Evolutionary conservation across 2,797 vertebrate species (phyloP).

Genomic region (Falco rusticolus): DNA sequence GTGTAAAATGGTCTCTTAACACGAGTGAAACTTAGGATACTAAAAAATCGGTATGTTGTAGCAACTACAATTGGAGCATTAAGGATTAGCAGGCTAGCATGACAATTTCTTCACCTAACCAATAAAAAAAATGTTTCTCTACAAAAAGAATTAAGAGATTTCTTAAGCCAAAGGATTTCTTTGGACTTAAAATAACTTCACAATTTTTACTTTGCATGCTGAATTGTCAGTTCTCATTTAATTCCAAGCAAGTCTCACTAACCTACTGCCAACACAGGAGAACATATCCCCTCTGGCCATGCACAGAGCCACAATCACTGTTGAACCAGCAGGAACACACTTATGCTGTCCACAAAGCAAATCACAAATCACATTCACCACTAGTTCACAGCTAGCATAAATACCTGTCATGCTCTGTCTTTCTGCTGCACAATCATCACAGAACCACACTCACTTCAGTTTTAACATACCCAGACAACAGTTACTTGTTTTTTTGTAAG

Average conservation of each 20-base stretch:
- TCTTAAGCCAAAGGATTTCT: neutral
- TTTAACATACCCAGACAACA: neutral
- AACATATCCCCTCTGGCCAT: neutral
- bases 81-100: neutral
- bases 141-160: neutral
- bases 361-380: neutral
- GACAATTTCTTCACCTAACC: neutral
- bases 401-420: accelerated
- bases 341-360: neutral
- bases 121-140: neutral
- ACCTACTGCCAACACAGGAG: neutral
- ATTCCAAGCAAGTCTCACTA: neutral
- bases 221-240: neutral
- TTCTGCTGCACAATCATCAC: neutral
- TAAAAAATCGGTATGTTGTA: neutral
- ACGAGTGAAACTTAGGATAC: neutral
- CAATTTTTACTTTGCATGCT: neutral
- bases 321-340: neutral
- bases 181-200: neutral
- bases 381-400: neutral
- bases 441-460: neutral
- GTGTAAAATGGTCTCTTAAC: neutral
- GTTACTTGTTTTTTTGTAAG: neutral
- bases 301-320: neutral
- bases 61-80: neutral